These are phyloP conservation scores for Lagopus leucura DNA, from an alignment of 2,113 vertebrate species.

Conservation along the genomic window DNA sequence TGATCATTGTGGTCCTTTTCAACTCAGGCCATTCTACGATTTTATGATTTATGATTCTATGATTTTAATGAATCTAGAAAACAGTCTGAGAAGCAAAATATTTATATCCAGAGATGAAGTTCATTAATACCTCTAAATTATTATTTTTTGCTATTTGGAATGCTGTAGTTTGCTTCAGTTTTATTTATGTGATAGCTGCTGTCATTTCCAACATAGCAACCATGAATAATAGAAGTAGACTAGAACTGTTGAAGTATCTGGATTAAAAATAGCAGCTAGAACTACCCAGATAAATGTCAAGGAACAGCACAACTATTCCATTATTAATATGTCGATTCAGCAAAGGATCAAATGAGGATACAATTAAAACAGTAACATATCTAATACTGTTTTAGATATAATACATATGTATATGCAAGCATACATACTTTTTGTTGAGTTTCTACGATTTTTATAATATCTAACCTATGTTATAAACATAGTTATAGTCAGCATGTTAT, in stretches of 20 bases:
- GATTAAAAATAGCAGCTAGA: background rate
- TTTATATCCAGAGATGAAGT: background rate
- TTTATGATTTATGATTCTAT: too few relatives aligned
- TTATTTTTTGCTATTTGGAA: background rate
- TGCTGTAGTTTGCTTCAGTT: background rate
- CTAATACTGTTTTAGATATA: background rate
- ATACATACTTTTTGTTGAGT: background rate
- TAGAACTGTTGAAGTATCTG: background rate
- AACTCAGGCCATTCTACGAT: too few relatives aligned
- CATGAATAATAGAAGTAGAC: background rate
- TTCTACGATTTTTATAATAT: background rate
- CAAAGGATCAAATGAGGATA: background rate
- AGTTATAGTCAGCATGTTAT: background rate
- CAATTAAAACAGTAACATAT: background rate
- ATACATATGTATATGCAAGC: background rate
- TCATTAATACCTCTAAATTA: background rate
- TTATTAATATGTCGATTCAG: background rate
- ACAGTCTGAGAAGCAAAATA: background rate
- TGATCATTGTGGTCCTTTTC: too few relatives aligned
- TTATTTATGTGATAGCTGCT: background rate
- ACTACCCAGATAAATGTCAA: background rate
- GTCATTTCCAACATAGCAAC: background rate
- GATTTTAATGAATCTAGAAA: background rate
- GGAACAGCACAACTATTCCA: background rate
- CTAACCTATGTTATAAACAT: background rate